Conservation (phyloP, 1,140 invertebrate species). For the Chelonus insularis region DNA sequence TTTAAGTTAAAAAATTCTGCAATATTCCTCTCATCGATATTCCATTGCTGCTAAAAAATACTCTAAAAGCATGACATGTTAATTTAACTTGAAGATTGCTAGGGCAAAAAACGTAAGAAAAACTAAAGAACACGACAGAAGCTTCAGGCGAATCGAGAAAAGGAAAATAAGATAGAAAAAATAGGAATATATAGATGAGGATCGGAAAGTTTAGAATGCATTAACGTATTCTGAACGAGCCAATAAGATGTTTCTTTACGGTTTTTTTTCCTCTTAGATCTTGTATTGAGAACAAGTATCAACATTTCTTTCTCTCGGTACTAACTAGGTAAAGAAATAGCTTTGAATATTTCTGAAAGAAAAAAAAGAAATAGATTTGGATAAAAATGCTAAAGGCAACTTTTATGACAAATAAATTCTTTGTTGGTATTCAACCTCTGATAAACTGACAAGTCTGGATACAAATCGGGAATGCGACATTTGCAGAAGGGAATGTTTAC, state of each 20-base stretch:
- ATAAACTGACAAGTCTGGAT: neutral
- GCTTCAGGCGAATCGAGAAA: neutral
- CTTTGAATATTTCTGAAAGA: too few species aligned
- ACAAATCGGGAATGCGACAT: neutral
- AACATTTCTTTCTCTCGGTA: too few species aligned
- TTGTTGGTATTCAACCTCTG: too few species aligned
- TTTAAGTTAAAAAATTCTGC: too few species aligned
- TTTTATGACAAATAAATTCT: too few species aligned
- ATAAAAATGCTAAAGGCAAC: too few species aligned
- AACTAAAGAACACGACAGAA: neutral
- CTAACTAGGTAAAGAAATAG: too few species aligned
- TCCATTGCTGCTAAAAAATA: constrained; percentile 1
- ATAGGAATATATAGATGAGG: neutral
- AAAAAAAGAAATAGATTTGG: too few species aligned
- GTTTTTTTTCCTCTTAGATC: neutral
- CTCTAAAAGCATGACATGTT: constrained; percentile 13
- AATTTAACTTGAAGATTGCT: constrained; percentile 11
- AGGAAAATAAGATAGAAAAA: neutral
- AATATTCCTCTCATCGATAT: constrained; percentile 8
- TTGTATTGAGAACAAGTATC: neutral
- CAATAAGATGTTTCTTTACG: neutral
- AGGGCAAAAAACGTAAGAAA: neutral
- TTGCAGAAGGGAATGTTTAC: neutral
- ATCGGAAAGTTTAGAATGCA: constrained; percentile 12
- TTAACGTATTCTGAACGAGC: constrained; percentile 2